Evolutionary conservation across 2,888 invertebrate genomes (phyloP).

Genomic region (Campaea margaritaria): DNA sequence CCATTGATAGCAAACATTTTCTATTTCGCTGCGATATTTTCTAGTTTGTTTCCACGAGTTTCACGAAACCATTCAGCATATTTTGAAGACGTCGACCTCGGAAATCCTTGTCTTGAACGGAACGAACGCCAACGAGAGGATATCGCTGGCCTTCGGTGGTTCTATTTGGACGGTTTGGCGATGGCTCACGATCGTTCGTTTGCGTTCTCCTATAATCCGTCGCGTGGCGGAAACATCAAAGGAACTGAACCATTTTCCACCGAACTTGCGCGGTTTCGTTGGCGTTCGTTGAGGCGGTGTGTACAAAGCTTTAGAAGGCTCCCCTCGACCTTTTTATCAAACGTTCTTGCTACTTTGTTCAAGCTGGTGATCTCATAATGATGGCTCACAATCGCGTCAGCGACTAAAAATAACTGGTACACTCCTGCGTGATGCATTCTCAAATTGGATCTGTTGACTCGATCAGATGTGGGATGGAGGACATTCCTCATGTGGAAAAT

Average conservation of each 20-base stretch:
- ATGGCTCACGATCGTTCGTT: too few species aligned
- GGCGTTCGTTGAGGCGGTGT: neutral
- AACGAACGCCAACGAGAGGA: too few species aligned
- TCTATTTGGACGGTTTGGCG: too few species aligned
- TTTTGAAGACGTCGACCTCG: too few species aligned
- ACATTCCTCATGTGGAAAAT: conserved; percentile 47
- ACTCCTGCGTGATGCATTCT: conserved; percentile 47
- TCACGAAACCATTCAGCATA: too few species aligned
- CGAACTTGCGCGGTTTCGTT: neutral
- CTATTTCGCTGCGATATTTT: too few species aligned
- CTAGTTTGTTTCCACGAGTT: too few species aligned
- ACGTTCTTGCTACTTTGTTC: conserved; percentile 22
- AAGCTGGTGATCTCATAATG: conserved; percentile 73
- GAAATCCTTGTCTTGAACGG: neutral
- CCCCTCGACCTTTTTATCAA: conserved; percentile 34
- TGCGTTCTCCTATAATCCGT: too few species aligned
- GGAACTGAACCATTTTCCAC: neutral
- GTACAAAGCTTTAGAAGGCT: conserved; percentile 26
- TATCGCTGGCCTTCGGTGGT: too few species aligned
- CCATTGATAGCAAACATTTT: too few species aligned
- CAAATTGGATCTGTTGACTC: conserved; percentile 60
- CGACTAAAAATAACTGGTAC: conserved; percentile 74
- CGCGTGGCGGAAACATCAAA: too few species aligned
- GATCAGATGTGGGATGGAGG: conserved; percentile 52
- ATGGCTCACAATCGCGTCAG: conserved; percentile 70